Evolutionary conservation across 53 echinoderm and acorn worm species (phyloP).

Genomic region (Glandiceps talaboti): DNA sequence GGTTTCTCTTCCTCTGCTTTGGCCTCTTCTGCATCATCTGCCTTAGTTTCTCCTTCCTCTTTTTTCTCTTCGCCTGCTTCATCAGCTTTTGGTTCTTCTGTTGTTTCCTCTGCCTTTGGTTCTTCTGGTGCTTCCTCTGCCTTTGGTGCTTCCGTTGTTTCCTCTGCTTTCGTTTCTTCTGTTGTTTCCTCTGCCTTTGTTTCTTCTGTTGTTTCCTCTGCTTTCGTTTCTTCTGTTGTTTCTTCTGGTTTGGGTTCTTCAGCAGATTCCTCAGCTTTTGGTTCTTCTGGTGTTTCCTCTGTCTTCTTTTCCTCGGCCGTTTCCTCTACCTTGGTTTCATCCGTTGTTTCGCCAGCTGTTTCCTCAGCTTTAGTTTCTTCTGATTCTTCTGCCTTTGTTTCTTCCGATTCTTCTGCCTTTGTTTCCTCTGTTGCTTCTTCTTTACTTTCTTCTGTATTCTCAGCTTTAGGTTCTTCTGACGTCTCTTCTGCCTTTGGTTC

Average conservation of each 20-base stretch:
- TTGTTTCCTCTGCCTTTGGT: constrained; percentile 6
- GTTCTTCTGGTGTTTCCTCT: background rate
- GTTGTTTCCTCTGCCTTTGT: background rate
- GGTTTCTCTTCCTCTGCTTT: background rate
- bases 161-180: constrained; percentile 2
- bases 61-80: constrained; percentile 3
- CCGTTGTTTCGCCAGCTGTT: too few species aligned
- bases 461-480: background rate
- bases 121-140: background rate
- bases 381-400: background rate
- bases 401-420: too few species aligned
- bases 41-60: background rate
- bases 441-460: background rate
- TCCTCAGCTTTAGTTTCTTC: background rate
- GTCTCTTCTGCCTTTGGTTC: constrained; percentile 11
- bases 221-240: background rate
- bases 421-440: background rate
- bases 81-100: background rate
- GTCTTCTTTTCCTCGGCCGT: constrained; percentile 1
- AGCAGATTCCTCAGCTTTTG: too few species aligned
- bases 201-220: background rate
- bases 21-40: background rate
- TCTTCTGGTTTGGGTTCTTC: too few species aligned
- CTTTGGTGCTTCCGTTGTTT: background rate
- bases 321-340: background rate